A percentile compares a stretch with the other conserved stretches of the same genome.
phyloP scores from a whole-genome alignment of 2,113 vertebrate genomes.

The Xerus inauris region DNA sequence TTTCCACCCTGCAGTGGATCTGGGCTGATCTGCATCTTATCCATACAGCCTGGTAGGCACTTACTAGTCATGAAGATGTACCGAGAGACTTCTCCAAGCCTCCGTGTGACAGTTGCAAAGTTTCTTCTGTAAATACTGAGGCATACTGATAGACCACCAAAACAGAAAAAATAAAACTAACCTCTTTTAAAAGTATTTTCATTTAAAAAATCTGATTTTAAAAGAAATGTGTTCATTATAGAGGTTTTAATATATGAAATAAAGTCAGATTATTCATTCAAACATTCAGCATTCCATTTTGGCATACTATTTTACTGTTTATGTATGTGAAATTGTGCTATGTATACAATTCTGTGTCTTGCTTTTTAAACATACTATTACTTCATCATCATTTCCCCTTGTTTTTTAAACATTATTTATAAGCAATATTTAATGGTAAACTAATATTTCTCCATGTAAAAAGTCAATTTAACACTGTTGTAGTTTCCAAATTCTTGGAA shows the following conservation, averaged over 20 bases:
- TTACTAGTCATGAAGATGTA: rapidly evolving
- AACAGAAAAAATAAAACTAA: not conserved
- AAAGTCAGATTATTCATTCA: not conserved
- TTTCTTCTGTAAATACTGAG: not conserved
- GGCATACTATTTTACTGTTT: not conserved
- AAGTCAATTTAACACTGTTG: not conserved
- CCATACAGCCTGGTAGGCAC: too few species aligned
- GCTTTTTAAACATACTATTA: not conserved
- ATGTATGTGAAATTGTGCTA: not conserved
- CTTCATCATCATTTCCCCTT: not conserved
- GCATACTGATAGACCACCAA: too few species aligned
- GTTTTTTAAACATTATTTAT: not conserved
- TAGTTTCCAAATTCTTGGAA: not conserved
- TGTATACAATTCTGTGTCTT: not conserved
- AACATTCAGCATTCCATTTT: not conserved
- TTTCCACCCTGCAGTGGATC: not conserved
- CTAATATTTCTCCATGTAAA: not conserved
- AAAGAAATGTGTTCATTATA: not conserved
- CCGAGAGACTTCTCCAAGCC: not conserved
- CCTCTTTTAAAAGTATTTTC: not conserved
- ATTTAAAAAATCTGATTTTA: not conserved
- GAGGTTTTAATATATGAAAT: not conserved
- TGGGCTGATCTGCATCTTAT: too few species aligned
- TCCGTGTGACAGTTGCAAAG: rapidly evolving
- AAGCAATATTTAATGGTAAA: not conserved